Conservation (phyloP, 30 jellyfish, hydroid and myxozoan species). For the Hydractinia echinata region DNA sequence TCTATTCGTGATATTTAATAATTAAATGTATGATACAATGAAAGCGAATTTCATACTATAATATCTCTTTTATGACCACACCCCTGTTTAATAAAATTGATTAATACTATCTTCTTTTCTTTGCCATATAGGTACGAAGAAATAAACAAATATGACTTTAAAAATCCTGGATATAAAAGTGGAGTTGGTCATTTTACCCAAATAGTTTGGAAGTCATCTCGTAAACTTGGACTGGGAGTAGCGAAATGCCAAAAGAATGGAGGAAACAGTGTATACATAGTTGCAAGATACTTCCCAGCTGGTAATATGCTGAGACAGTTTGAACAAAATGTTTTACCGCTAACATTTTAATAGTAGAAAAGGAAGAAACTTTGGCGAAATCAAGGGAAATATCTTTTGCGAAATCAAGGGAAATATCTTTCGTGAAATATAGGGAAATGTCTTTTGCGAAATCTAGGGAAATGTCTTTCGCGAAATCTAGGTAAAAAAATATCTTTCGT, state of each 20-base stretch:
- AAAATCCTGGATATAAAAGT: not conserved
- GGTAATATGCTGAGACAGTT: slow-evolving; percentile 25
- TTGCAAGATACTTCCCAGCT: slow-evolving; percentile 25
- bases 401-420: no score
- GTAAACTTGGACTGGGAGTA: slow-evolving; percentile 26
- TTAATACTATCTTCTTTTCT: not conserved
- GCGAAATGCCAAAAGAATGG: not conserved
- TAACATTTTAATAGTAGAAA: not conserved
- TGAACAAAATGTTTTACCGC: slow-evolving; percentile 27
- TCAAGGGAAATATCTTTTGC: no score
- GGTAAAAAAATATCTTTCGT: no score
- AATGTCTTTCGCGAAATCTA: no score
- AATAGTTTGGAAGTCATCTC: slow-evolving; percentile 32
- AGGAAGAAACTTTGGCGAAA: no score
- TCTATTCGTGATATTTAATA: no score
- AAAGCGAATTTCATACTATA: no score
- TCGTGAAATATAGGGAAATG: no score
- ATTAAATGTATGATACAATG: no score
- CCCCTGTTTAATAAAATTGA: no score
- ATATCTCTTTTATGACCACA: no score
- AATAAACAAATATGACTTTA: slow-evolving; percentile 6
- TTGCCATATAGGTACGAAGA: slow-evolving; percentile 20
- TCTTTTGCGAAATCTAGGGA: no score
- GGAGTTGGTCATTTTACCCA: slow-evolving; percentile 35
- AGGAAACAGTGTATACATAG: slow-evolving; percentile 7